These are phyloP conservation scores for Centropus bengalensis DNA, from an alignment of 2,113 vertebrate genomes.

Conservation along the genomic window DNA sequence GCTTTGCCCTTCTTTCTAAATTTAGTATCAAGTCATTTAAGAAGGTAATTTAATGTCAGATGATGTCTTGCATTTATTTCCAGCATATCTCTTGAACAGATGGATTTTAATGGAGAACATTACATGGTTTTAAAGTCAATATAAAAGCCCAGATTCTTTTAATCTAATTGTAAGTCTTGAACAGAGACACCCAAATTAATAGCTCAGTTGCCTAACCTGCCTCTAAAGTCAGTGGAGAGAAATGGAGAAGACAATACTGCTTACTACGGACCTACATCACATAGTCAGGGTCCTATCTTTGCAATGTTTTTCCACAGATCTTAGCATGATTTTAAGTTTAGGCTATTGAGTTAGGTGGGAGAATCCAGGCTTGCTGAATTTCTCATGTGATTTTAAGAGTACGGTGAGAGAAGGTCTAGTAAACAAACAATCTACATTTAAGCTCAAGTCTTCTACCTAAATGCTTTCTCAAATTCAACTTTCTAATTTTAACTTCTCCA, in stretches of 20 bases:
- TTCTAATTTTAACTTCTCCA: background rate
- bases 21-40: background rate
- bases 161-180: background rate
- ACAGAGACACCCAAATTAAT: slow-evolving; percentile 1
- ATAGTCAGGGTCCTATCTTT: background rate
- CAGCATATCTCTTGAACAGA: background rate
- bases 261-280: background rate
- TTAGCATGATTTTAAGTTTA: background rate
- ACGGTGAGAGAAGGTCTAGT: background rate
- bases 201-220: background rate
- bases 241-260: background rate
- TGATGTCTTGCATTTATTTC: background rate
- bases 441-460: background rate
- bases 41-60: slow-evolving; percentile 2
- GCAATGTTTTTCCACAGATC: background rate
- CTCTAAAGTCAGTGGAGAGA: background rate
- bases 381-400: background rate
- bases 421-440: background rate
- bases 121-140: background rate
- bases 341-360: background rate
- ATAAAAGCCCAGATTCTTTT: slow-evolving; percentile 3
- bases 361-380: background rate
- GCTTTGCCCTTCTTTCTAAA: background rate
- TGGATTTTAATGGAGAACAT: background rate
- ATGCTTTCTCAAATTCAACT: background rate